Evolutionary conservation across 2,113 vertebrate genomes (phyloP), one percentile per base, ranked within the genome.

Genomic region (Poeciliopsis retropinna): DNA sequence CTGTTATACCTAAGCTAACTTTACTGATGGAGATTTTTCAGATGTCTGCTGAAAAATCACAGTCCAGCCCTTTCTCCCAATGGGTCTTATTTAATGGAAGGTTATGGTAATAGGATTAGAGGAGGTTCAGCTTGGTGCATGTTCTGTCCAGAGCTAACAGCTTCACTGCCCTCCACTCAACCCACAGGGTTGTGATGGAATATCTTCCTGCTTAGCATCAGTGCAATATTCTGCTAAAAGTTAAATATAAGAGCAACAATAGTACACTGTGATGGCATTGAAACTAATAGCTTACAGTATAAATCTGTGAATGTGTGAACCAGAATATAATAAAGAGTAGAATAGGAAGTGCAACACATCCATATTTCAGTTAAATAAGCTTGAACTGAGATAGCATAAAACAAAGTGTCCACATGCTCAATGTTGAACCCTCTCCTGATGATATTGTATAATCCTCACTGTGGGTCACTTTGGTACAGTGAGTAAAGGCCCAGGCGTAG

Each of bases 71-170:
- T 90, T 87, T 88, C 82, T 75, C 88, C 91, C 91, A 93, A 78
- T 79, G 92, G 90, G 82, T 94, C 88, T 90, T 84, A 82, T 89
- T 91, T 93, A 91, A 90, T 91, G 92, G 72, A 81, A 89, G 91
- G 90, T 72, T 91, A 91, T 66, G 54, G 87, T 94, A 93, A 94
- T 95, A 93, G 92, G 94, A 95, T 96, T 94, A 94, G 83, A 30
- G 86, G 82, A 76, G 90, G 85, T 95, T 94, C 92, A 93, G 87
- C 91, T 93, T 86, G 89, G 92, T 92, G 86, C 77, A 82, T 84
- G 76, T 88, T 80, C 63, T 79, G 73, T 77, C 31, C 82, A 83
- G 72, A 81, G 86, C 75, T 72, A 75, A 63, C 60, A 60, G 78
- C 72, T 78, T 63, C 77, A 30, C 60, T 71, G 66, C 60, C 54